A percentile compares a stretch with the other conserved stretches of the same genome.
Evolutionary conservation across 2,113 vertebrate species (phyloP).

Genomic region (Gasterosteus aculeatus): DNA sequence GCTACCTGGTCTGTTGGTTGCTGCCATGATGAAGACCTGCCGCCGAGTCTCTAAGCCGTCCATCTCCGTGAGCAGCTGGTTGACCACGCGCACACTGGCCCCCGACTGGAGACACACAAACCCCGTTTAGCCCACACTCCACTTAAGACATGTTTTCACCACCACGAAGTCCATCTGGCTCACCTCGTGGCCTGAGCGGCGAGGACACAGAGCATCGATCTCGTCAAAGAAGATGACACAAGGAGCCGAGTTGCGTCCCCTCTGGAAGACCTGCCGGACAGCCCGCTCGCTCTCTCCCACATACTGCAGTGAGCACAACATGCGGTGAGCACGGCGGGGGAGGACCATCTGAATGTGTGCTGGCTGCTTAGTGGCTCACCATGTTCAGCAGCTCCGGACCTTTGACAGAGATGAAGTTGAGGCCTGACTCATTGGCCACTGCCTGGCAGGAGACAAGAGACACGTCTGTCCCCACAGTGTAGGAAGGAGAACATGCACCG

Average conservation of each 20-base stretch:
- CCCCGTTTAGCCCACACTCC: not conserved
- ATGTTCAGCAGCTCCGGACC: conserved; percentile 97
- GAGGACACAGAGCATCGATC: conserved; percentile 94
- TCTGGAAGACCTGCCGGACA: conserved; percentile 94
- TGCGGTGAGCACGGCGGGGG: not conserved
- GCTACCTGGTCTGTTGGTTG: conserved; percentile 95
- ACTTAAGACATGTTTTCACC: too few relatives aligned
- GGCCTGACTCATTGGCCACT: conserved; percentile 95
- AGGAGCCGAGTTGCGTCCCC: conserved; percentile 91
- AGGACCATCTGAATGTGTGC: not conserved
- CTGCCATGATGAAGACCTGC: conserved; percentile 97
- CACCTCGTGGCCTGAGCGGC: conserved; percentile 93
- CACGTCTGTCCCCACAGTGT: not conserved
- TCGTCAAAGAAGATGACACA: conserved; percentile 99
- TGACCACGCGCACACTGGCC: conserved; percentile 92
- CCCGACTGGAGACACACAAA: conserved; percentile 82
- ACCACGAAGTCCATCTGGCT: conserved; percentile 22
- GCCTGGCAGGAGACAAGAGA: conserved; percentile 82
- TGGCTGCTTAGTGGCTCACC: conserved; percentile 81
- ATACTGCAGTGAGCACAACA: conserved; percentile 80
- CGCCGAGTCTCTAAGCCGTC: conserved; percentile 90
- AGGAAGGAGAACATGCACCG: not conserved
- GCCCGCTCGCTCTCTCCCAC: conserved; percentile 97
- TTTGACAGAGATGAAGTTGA: conserved; percentile 99
- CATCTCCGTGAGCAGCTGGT: conserved; percentile 98